Evolutionary conservation across 1,140 invertebrate species (phyloP).

Genomic region (Zophobas morio): DNA sequence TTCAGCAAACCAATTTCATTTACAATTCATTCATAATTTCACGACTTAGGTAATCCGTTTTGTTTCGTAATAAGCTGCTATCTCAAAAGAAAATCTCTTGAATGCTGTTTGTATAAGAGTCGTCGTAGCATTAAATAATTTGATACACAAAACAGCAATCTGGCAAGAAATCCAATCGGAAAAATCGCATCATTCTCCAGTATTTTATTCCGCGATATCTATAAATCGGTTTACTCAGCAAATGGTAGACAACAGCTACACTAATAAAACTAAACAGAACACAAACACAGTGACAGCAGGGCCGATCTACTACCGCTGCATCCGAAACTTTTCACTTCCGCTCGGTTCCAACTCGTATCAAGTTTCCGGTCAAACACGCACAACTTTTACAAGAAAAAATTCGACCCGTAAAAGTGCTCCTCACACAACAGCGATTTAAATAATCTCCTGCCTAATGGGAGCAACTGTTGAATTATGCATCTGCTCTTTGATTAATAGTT

Average conservation of each 20-base stretch:
- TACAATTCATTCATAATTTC: too few relatives aligned
- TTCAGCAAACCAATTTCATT: too few relatives aligned
- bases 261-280: slow-evolving; percentile 44
- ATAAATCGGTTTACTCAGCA: slow-evolving; percentile 48
- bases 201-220: slow-evolving; percentile 41
- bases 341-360: slow-evolving; percentile 23
- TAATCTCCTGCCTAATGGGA: slow-evolving; percentile 28
- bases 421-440: slow-evolving; percentile 15
- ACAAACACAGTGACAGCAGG: slow-evolving; percentile 28
- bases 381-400: slow-evolving; percentile 6
- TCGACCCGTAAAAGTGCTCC: background rate
- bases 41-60: too few relatives aligned
- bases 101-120: background rate
- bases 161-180: slow-evolving; percentile 16
- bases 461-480: slow-evolving; percentile 39
- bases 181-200: slow-evolving; percentile 36
- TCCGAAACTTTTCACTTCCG: slow-evolving; percentile 48
- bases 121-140: slow-evolving; percentile 13
- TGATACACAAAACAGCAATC: slow-evolving; percentile 17
- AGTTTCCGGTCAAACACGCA: slow-evolving; percentile 27
- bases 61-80: too few relatives aligned
- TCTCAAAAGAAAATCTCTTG: too few relatives aligned
- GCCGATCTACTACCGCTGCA: slow-evolving; percentile 20
- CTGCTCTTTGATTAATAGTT: slow-evolving; percentile 47
- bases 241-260: slow-evolving; percentile 45